Conservation (phyloP, 2,888 invertebrate genomes). For the Amphipoea lucens region DNA sequence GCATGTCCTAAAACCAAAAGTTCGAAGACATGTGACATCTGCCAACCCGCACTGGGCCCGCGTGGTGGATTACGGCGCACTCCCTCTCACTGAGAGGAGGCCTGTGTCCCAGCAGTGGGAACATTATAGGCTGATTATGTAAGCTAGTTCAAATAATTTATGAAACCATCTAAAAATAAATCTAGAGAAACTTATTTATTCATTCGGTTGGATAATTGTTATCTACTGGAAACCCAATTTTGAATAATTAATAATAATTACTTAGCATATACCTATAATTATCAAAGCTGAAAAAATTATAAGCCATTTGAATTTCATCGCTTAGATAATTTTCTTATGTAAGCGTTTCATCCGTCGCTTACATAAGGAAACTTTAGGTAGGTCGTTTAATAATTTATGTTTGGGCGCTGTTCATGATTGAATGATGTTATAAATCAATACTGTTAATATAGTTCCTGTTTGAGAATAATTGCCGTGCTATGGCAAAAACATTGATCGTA, state of each 20-base stretch:
- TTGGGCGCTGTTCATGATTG: not conserved
- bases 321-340: not conserved
- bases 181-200: not conserved
- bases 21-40: no score
- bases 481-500: no score
- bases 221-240: no score
- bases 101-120: no score
- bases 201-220: no score
- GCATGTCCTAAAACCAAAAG: no score
- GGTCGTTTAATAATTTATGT: conserved; percentile 3
- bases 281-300: not conserved
- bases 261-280: not conserved
- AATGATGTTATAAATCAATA: conserved; percentile 16
- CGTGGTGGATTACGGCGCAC: no score
- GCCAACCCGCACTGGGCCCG: no score
- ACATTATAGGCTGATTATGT: not conserved
- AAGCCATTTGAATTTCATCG: conserved; percentile 5
- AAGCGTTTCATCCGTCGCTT: not conserved
- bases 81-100: no score
- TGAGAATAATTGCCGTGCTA: conserved; percentile 3
- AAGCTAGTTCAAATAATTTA: not conserved
- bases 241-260: not conserved
- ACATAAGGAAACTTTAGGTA: not conserved
- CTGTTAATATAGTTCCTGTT: not conserved
- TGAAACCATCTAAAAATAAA: not conserved